These are phyloP conservation scores for Anaspis maculata DNA, from an alignment of 2,888 invertebrate genomes.

Conservation along the genomic window DNA sequence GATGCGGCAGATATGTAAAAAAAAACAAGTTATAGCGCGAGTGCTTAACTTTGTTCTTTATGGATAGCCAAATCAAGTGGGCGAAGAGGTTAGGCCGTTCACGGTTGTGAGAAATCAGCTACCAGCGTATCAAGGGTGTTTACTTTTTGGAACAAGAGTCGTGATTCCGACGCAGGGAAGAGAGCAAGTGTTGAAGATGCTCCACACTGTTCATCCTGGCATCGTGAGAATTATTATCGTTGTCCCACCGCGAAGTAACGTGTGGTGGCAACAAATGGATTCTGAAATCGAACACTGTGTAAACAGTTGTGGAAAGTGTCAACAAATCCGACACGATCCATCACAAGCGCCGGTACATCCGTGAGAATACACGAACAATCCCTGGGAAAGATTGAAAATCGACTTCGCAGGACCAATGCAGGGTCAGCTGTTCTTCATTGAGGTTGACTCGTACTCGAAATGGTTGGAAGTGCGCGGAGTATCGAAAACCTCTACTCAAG, in stretches of 20 bases:
- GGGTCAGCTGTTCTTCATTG: no score
- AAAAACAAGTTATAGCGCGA: slow-evolving; percentile 3
- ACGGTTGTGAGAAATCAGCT: slow-evolving; percentile 1
- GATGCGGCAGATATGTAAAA: slow-evolving; percentile 1
- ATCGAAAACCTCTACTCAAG: slow-evolving; percentile 10
- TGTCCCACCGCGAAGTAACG: slow-evolving; percentile 2
- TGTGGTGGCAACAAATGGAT: slow-evolving; percentile 6
- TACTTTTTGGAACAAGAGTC: no score
- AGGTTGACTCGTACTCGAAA: no score
- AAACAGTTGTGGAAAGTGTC: neutral
- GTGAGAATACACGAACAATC: no score
- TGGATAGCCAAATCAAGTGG: slow-evolving; percentile 3
- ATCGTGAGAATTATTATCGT: slow-evolving; percentile 5
- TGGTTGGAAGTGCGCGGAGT: slow-evolving; percentile 14
- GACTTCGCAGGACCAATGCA: no score
- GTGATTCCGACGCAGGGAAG: no score
- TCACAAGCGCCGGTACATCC: no score
- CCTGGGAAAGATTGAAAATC: no score
- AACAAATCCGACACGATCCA: no score
- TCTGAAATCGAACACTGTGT: slow-evolving; percentile 2
- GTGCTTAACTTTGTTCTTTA: slow-evolving; percentile 1
- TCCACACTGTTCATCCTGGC: slow-evolving; percentile 2
- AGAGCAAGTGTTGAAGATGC: no score
- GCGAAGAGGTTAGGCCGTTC: slow-evolving; percentile 1
- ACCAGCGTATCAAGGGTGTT: slow-evolving; percentile 3